Conservation (phyloP, 2,888 invertebrate genomes). For the Scaptomyza parva region DNA sequence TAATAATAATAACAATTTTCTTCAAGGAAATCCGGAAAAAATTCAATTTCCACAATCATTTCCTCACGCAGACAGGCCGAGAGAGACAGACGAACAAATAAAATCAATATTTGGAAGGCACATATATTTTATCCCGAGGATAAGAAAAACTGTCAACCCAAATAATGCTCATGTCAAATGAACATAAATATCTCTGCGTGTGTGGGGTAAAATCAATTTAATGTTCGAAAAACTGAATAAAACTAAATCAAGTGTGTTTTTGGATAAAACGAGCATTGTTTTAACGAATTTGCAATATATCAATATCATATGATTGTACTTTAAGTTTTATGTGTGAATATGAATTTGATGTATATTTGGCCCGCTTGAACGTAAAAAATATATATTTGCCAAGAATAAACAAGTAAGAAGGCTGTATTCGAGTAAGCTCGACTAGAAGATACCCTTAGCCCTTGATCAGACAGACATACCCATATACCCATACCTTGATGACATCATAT, state of each 20-base stretch:
- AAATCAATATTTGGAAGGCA: slow-evolving; percentile 51
- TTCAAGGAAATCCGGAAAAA: background rate
- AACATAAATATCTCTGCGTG: slow-evolving; percentile 27
- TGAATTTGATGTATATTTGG: slow-evolving; percentile 9
- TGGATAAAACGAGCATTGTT: background rate
- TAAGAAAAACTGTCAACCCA: slow-evolving; percentile 40
- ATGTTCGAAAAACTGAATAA: background rate
- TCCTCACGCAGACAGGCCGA: slow-evolving; percentile 17
- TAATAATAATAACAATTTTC: slow-evolving; percentile 7
- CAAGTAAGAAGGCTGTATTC: too few species aligned
- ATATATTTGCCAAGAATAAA: slow-evolving; percentile 40
- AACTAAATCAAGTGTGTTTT: slow-evolving; percentile 9
- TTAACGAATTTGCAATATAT: slow-evolving; percentile 12
- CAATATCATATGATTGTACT: slow-evolving; percentile 8
- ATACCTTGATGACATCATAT: too few species aligned
- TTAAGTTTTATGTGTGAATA: slow-evolving; percentile 3
- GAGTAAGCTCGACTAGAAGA: too few species aligned
- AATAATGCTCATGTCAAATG: slow-evolving; percentile 37
- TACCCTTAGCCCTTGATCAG: too few species aligned
- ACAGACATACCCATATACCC: too few species aligned
- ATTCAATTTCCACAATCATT: slow-evolving; percentile 33
- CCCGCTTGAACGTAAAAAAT: slow-evolving; percentile 4
- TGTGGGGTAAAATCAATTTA: slow-evolving; percentile 5
- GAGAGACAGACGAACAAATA: slow-evolving; percentile 19
- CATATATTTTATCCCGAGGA: slow-evolving; percentile 29